Base-by-base conservation (phyloP, 1,140 invertebrate genomes). In the Meloidogyne chitwoodi region DNA sequence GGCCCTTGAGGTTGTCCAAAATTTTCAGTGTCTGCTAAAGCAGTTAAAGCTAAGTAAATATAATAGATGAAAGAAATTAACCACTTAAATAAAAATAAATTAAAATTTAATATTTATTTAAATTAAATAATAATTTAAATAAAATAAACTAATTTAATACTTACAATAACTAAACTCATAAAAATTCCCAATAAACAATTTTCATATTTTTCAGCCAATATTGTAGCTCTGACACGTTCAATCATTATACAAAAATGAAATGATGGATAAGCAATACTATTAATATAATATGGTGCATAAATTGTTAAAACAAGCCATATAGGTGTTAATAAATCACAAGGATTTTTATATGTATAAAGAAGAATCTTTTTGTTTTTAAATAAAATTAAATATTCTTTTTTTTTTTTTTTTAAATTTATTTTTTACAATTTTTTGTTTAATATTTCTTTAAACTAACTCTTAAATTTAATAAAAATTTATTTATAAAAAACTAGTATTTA, bases 171-270 rank as follows among this genome's bases (percentile, higher is more conserved):
- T 16, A 48, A 19, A 48, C 44, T 3, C 44, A 48, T 48, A 19
- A 19, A 48, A 19, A 48, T 48, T 19, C 44, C 44, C 16, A 48
- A 48, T 19, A 19, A 19, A n/a, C 16, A 16, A 19, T 48, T 48
- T 48, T 72, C 70, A 62, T 72, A 72, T 48, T n/a, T 48, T 72
- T 72, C n/a, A 22, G 56, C 56, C 22, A 48, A 62, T 63, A 64
- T 31, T 10, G 70, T 72, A 63, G 70, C 38, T 31, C 70, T 56
- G 8, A 63, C 19, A 26, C 70, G 70, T 62, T 72, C 70, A 62
- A 72, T 63, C 27, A 56, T 34, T 24, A 72, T 48, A 16, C 56
- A 56, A 72, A 72, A 72, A 63, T 72, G 70, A 31, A 72, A 72
- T 12, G 2, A 26, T 4, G 70, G 70, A 31, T 56, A 72, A 12